These are phyloP conservation scores for Hexactinellida sp. DNA, from an alignment of 37 sponge, comb jelly and placozoan species.

Conservation along the genomic window DNA sequence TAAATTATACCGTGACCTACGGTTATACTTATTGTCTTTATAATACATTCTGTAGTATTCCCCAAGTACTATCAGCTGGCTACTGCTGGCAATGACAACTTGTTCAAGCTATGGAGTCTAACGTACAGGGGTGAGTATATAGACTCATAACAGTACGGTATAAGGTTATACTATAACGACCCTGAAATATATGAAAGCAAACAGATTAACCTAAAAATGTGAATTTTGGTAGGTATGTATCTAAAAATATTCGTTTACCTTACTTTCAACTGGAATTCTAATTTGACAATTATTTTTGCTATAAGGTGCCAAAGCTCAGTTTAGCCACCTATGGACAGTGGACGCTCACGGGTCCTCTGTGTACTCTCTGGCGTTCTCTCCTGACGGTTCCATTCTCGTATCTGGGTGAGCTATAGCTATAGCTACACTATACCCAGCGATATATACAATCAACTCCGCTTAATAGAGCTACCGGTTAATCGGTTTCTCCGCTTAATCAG, in stretches of 20 bases:
- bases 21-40: no score
- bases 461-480: no score
- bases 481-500: no score
- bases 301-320: not conserved
- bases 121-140: not conserved
- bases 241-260: no score
- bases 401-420: not conserved
- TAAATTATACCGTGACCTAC: not conserved
- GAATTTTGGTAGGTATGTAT: no score
- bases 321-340: not conserved
- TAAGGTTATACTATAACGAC: no score
- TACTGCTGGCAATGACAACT: not conserved
- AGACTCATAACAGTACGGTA: not conserved
- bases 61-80: not conserved
- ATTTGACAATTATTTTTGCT: not conserved
- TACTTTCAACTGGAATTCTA: not conserved
- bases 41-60: not conserved
- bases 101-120: not conserved
- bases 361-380: not conserved
- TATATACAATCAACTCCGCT: not conserved
- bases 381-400: not conserved
- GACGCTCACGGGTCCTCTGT: slow-evolving; percentile 3
- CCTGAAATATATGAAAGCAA: no score
- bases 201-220: no score
- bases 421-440: not conserved